These are phyloP conservation scores for Andinoacara biseriatus DNA, from an alignment of 2,113 vertebrate genomes.

Conservation along the genomic window DNA sequence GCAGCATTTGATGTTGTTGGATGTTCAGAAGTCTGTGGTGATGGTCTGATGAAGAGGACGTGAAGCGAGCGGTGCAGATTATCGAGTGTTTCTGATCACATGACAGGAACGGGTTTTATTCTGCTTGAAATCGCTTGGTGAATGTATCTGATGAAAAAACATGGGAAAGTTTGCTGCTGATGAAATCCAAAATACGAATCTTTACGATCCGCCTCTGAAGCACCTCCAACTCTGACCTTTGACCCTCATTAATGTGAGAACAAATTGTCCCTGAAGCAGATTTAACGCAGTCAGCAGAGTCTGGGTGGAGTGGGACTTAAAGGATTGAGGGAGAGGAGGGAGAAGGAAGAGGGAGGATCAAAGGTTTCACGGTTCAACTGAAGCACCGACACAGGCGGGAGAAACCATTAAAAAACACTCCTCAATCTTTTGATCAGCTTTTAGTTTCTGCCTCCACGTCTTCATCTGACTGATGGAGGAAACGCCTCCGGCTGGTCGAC, in stretches of 20 bases:
- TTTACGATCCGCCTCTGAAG: neutral
- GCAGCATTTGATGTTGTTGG: too few relatives aligned
- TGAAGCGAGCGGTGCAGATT: too few relatives aligned
- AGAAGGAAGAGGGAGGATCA: conserved; percentile 6
- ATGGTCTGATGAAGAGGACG: too few relatives aligned
- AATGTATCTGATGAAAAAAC: neutral
- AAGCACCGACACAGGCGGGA: neutral
- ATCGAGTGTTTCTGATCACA: neutral
- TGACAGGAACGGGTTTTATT: neutral
- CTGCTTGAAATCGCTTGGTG: neutral
- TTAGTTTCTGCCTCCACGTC: conserved; percentile 1
- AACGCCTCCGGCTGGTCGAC: neutral
- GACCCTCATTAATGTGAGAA: neutral
- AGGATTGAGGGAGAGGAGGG: conserved; percentile 3
- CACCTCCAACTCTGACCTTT: conserved; percentile 4
- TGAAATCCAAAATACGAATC: neutral
- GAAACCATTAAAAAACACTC: neutral
- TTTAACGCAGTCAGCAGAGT: neutral
- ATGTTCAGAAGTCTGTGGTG: too few relatives aligned
- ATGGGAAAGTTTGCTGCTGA: neutral
- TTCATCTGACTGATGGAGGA: neutral
- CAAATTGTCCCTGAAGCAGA: neutral
- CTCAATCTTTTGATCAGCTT: neutral
- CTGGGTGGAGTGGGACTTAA: neutral
- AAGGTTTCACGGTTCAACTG: conserved; percentile 6